phyloP scores from a whole-genome alignment of 2,888 invertebrate species.

The Bombyx huttoni region DNA sequence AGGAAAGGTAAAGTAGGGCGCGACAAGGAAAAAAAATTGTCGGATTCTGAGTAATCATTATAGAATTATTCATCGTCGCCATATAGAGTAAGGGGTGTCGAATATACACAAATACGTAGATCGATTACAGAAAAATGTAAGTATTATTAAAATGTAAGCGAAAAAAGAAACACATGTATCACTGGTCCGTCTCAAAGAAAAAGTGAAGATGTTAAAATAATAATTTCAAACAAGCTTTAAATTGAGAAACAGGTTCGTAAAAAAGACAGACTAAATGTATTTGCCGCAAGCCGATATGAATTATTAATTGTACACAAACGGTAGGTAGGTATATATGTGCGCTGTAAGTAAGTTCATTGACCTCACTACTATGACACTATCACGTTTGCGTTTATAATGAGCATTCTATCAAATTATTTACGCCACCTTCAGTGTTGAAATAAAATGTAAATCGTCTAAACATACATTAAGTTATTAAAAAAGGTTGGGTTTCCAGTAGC shows the following conservation, averaged over 20 bases:
- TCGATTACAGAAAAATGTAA: too few relatives aligned
- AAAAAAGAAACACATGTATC: too few relatives aligned
- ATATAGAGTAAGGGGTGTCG: too few relatives aligned
- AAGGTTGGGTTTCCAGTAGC: neutral
- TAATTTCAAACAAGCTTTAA: too few relatives aligned
- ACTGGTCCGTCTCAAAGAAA: too few relatives aligned
- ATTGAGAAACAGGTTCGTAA: conserved; percentile 18
- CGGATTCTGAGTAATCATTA: too few relatives aligned
- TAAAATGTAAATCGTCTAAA: neutral
- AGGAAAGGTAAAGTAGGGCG: too few relatives aligned
- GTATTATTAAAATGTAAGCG: too few relatives aligned
- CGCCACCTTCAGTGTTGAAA: neutral
- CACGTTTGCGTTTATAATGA: conserved; percentile 1
- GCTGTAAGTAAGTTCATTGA: conserved; percentile 33
- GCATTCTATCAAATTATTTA: neutral
- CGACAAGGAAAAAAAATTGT: too few relatives aligned
- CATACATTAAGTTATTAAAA: neutral
- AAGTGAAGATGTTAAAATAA: too few relatives aligned
- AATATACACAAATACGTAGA: too few relatives aligned
- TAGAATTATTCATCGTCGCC: too few relatives aligned
- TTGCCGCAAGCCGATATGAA: conserved; percentile 24
- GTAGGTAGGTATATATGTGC: conserved; percentile 16
- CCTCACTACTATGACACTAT: conserved; percentile 19
- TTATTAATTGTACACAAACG: conserved; percentile 57
- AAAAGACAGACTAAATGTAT: conserved; percentile 31